These are phyloP conservation scores for Rhinolophus sinicus DNA, from an alignment of 2,113 vertebrate species.

Conservation along the genomic window DNA sequence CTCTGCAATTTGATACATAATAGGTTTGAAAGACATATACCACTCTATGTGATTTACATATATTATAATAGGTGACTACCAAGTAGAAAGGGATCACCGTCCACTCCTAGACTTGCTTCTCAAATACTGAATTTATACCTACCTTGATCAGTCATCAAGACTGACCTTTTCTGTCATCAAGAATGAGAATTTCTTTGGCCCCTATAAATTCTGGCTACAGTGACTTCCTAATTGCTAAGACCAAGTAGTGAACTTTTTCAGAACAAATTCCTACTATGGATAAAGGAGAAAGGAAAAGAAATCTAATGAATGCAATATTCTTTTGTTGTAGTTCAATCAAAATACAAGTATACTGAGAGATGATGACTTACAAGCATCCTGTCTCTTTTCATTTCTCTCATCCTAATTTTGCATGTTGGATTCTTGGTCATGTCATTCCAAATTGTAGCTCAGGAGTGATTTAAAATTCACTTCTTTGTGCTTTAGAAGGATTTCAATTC, in stretches of 20 bases:
- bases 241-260: background rate
- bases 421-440: background rate
- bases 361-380: background rate
- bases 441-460: background rate
- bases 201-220: background rate
- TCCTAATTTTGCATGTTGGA: background rate
- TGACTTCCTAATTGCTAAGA: background rate
- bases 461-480: background rate
- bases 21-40: background rate
- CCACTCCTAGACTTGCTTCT: background rate
- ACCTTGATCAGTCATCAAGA: background rate
- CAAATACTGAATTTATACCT: background rate
- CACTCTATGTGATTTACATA: background rate
- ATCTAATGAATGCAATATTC: background rate
- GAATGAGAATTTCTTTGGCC: background rate
- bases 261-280: background rate
- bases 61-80: background rate
- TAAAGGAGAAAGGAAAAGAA: background rate
- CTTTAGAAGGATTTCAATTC: background rate
- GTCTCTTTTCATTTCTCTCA: background rate
- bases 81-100: background rate
- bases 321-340: background rate
- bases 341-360: background rate
- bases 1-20: background rate
- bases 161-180: background rate